phyloP scores from a whole-genome alignment of 2,113 vertebrate species.

The Cariama cristata region DNA sequence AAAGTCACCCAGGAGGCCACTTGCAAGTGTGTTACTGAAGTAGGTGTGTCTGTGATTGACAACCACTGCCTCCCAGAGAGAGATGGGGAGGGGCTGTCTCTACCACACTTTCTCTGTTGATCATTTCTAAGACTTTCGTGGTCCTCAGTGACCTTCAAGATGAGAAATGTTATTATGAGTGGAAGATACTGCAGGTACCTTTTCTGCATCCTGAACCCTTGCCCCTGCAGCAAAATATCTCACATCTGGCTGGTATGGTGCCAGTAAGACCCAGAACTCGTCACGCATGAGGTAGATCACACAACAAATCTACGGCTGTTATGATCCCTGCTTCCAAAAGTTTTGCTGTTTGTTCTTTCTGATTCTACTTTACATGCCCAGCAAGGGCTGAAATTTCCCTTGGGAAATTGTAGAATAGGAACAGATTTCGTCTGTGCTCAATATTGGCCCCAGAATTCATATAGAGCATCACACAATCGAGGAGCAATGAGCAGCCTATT shows the following conservation, averaged over 20 bases:
- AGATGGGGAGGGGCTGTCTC: not conserved
- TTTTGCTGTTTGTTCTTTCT: not conserved
- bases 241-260: not conserved
- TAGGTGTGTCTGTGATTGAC: not conserved
- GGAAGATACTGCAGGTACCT: not conserved
- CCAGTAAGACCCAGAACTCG: not conserved
- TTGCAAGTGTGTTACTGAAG: not conserved
- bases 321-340: not conserved
- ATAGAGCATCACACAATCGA: rapidly evolving
- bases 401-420: not conserved
- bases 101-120: not conserved
- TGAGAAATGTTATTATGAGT: not conserved
- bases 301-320: not conserved
- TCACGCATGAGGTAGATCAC: rapidly evolving
- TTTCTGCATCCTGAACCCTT: not conserved
- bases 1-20: not conserved
- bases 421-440: not conserved
- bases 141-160: not conserved
- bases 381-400: not conserved
- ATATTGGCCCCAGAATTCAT: not conserved
- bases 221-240: not conserved
- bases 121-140: not conserved
- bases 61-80: not conserved
- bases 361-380: not conserved
- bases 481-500: not conserved